Percentiles rank a stretch among this genome's conserved stretches.
These are phyloP conservation scores for Rhinichthys klamathensis DNA, from an alignment of 2,113 vertebrate species.

Conservation along the genomic window DNA sequence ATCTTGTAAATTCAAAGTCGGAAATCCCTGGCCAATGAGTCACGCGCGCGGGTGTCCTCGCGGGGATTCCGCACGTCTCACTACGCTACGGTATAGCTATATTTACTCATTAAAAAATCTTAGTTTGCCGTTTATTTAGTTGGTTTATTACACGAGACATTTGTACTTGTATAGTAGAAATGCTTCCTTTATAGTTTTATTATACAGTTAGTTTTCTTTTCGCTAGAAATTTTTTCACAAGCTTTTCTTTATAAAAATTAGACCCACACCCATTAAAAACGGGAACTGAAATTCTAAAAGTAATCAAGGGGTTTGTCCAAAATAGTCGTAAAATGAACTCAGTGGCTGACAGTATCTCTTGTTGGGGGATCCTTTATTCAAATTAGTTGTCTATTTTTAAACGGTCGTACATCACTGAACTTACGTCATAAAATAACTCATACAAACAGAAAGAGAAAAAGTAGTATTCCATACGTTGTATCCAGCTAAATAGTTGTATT, in stretches of 20 bases:
- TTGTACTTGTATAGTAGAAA: not conserved
- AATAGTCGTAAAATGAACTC: slow-evolving; percentile 50
- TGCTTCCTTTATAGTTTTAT: not conserved
- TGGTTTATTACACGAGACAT: not conserved
- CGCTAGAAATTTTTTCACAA: not conserved
- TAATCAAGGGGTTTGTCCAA: slow-evolving; percentile 12
- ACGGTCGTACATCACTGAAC: not conserved
- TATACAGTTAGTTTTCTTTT: not conserved
- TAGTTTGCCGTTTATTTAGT: not conserved
- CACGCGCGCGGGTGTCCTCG: slow-evolving; percentile 68
- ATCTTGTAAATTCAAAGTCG: slow-evolving; percentile 69
- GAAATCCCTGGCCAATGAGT: slow-evolving; percentile 80
- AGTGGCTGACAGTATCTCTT: not conserved
- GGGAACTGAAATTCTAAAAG: slow-evolving; percentile 25
- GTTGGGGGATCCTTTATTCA: slow-evolving; percentile 22
- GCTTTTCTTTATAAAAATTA: not conserved
- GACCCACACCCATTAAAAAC: slow-evolving; percentile 31
- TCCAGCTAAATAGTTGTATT: not conserved
- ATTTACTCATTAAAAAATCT: not conserved
- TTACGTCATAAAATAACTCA: slow-evolving; percentile 1
- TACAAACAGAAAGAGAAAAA: not conserved
- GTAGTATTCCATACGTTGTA: not conserved
- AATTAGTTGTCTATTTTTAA: slow-evolving; percentile 25
- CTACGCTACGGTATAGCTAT: not conserved
- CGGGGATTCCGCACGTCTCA: slow-evolving; percentile 76